Evolutionary conservation across 1,140 invertebrate genomes (phyloP).

Genomic region (Lepidotrigona ventralis): DNA sequence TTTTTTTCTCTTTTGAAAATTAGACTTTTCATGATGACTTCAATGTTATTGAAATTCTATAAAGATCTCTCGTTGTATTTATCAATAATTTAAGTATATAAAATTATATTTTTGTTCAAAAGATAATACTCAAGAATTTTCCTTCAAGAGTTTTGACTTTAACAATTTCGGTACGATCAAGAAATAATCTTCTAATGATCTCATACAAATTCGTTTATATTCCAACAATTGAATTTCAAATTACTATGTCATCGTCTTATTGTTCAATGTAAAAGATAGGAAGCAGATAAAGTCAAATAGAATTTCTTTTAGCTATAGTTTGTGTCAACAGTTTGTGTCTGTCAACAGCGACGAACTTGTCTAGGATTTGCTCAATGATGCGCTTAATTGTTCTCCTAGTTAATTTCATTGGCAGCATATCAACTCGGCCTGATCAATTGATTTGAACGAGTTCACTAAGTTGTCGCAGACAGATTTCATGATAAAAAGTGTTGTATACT

Average conservation of each 20-base stretch:
- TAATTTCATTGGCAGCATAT: slow-evolving; percentile 34
- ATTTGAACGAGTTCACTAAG: not conserved
- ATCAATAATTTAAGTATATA: too few relatives aligned
- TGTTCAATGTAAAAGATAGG: not conserved
- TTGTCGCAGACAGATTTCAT: not conserved
- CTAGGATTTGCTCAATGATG: slow-evolving; percentile 20
- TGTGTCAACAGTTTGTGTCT: not conserved
- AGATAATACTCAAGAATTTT: not conserved
- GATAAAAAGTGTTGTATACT: not conserved
- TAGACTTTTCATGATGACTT: too few relatives aligned
- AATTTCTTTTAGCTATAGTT: not conserved
- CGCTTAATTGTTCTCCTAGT: slow-evolving; percentile 25
- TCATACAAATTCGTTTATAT: not conserved
- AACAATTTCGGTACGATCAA: not conserved
- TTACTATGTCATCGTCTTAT: not conserved
- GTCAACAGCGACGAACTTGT: not conserved
- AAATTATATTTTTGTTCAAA: too few relatives aligned
- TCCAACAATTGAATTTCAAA: not conserved
- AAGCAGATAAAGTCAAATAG: not conserved
- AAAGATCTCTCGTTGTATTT: too few relatives aligned
- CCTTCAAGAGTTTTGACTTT: not conserved
- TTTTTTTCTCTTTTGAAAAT: not conserved
- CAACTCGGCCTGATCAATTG: slow-evolving; percentile 19
- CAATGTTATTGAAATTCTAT: too few relatives aligned
- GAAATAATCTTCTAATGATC: not conserved